These are phyloP conservation scores for Cetonia aurata DNA, from an alignment of 2,888 invertebrate genomes.

Conservation along the genomic window DNA sequence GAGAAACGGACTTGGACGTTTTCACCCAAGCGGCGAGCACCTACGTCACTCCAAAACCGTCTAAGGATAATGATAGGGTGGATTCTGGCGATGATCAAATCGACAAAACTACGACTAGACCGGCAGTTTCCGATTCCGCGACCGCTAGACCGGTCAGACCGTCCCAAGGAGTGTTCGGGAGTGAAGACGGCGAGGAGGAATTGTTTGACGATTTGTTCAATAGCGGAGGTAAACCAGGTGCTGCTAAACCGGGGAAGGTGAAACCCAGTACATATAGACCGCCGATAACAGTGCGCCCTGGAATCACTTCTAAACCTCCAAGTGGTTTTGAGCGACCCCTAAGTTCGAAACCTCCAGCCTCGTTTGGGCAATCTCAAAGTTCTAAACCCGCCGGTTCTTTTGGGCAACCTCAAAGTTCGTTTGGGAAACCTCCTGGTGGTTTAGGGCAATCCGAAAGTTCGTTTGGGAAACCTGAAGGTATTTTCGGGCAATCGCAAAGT, in stretches of 20 bases:
- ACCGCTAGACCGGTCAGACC: slow-evolving; percentile 13
- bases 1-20: slow-evolving; percentile 52
- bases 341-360: neutral
- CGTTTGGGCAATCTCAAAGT: neutral
- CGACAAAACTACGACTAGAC: slow-evolving; percentile 31
- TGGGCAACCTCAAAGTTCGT: neutral
- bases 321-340: neutral
- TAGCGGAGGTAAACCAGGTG: slow-evolving; percentile 20
- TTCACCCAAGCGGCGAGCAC: slow-evolving; percentile 72
- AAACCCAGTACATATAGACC: slow-evolving; percentile 40
- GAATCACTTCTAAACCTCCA: neutral
- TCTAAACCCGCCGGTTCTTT: slow-evolving; percentile 1
- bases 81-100: slow-evolving; percentile 40
- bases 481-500: neutral
- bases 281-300: slow-evolving; percentile 20
- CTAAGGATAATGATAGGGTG: slow-evolving; percentile 24
- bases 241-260: slow-evolving; percentile 24
- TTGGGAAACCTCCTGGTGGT: slow-evolving; percentile 13
- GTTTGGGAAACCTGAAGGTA: slow-evolving; percentile 10
- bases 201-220: slow-evolving; percentile 38
- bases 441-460: neutral
- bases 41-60: slow-evolving; percentile 38
- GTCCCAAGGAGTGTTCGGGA: neutral
- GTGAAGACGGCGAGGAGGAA: slow-evolving; percentile 33
- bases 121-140: neutral